phyloP scores from a whole-genome alignment of 2,113 vertebrate genomes.

The Psammodynastes pulverulentus region DNA sequence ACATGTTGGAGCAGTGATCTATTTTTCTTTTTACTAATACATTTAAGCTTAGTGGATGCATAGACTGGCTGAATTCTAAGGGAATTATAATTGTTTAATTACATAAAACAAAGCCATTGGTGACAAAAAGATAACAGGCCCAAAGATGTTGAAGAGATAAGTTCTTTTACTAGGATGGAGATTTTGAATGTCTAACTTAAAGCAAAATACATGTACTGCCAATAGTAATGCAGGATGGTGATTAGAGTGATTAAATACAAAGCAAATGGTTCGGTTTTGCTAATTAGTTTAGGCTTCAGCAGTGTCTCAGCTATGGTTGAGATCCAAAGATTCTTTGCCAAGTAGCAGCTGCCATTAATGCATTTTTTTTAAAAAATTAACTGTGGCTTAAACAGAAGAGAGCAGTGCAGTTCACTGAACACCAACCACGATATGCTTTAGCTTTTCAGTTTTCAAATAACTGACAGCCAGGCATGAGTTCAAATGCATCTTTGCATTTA shows the following conservation, averaged over 20 bases:
- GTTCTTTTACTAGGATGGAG: background rate
- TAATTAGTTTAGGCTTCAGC: background rate
- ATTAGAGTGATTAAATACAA: background rate
- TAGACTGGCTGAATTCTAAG: background rate
- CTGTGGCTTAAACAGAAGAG: background rate
- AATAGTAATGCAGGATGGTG: background rate
- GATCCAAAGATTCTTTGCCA: background rate
- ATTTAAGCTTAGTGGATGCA: background rate
- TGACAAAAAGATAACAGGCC: background rate
- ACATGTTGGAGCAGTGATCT: background rate
- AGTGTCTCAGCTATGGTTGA: background rate
- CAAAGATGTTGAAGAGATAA: background rate
- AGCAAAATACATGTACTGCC: background rate
- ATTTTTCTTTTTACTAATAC: background rate
- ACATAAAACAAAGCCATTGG: rapidly evolving
- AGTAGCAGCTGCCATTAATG: background rate
- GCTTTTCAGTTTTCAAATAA: background rate
- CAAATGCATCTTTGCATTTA: background rate
- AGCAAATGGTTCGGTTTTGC: background rate
- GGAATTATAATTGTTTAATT: background rate
- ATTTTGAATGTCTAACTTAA: background rate
- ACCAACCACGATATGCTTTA: background rate
- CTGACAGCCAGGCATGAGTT: background rate
- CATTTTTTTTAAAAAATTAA: background rate
- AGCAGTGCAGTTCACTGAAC: background rate